phyloP scores from a whole-genome alignment of 1,140 invertebrate species.

The Paraescarpia echinospica region DNA sequence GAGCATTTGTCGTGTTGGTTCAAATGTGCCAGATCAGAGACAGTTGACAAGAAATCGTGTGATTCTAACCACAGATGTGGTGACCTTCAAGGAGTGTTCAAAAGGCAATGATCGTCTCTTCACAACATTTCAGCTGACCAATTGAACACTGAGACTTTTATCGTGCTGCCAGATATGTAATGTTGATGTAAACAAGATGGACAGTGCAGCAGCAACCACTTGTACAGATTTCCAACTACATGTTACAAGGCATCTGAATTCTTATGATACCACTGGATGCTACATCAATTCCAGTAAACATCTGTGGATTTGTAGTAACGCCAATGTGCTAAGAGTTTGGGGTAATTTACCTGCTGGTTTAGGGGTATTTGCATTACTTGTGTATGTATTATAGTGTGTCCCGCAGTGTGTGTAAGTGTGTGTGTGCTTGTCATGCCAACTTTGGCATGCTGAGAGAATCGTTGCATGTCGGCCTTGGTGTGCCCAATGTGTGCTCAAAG shows the following conservation, averaged over 20 bases:
- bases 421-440: not conserved
- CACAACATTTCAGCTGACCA: not conserved
- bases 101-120: not conserved
- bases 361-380: not conserved
- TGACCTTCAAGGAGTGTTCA: not conserved
- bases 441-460: not conserved
- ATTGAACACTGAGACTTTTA: not conserved
- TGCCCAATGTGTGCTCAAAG: not conserved
- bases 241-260: not conserved
- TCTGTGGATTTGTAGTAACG: not conserved
- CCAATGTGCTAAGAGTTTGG: not conserved
- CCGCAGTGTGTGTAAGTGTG: not conserved
- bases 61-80: not conserved
- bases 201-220: not conserved
- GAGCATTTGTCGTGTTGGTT: not conserved
- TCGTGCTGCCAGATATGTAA: not conserved
- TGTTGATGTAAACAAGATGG: not conserved
- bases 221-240: not conserved
- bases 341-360: not conserved
- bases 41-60: not conserved
- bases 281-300: not conserved
- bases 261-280: not conserved
- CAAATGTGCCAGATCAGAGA: not conserved
- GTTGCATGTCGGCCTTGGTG: not conserved
- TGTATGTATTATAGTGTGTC: not conserved